Conservation (phyloP, 2,113 vertebrate species). For the Fregata magnificens region DNA sequence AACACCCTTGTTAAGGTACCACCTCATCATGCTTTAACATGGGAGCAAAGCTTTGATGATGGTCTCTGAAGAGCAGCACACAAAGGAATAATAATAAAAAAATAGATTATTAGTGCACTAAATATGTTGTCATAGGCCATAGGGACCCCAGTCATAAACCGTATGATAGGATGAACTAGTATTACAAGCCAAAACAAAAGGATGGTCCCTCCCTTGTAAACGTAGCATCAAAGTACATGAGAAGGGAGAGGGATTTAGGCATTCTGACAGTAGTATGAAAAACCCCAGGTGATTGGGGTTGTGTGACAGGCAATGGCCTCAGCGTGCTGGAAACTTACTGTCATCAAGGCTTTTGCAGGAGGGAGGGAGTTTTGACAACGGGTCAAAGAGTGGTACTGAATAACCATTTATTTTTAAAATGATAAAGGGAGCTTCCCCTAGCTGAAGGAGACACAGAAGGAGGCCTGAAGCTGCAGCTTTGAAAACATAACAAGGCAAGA, state of each 20-base stretch:
- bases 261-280: not conserved
- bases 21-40: not conserved
- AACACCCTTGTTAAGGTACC: not conserved
- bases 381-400: not conserved
- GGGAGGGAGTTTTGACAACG: not conserved
- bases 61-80: not conserved
- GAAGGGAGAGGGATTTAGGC: not conserved
- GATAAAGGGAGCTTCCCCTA: not conserved
- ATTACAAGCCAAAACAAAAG: not conserved
- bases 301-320: not conserved
- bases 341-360: not conserved
- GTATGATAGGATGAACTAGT: not conserved
- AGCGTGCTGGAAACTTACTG: not conserved
- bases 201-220: not conserved
- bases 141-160: not conserved
- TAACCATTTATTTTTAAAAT: not conserved
- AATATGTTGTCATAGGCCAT: not conserved
- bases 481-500: not conserved
- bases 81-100: not conserved
- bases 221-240: fast-evolving
- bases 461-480: not conserved
- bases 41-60: not conserved
- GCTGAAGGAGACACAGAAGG: not conserved
- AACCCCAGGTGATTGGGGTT: fast-evolving
- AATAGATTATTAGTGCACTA: not conserved